Base-by-base conservation (phyloP, 1,140 invertebrate species). In the Drosophila grimshawi region DNA sequence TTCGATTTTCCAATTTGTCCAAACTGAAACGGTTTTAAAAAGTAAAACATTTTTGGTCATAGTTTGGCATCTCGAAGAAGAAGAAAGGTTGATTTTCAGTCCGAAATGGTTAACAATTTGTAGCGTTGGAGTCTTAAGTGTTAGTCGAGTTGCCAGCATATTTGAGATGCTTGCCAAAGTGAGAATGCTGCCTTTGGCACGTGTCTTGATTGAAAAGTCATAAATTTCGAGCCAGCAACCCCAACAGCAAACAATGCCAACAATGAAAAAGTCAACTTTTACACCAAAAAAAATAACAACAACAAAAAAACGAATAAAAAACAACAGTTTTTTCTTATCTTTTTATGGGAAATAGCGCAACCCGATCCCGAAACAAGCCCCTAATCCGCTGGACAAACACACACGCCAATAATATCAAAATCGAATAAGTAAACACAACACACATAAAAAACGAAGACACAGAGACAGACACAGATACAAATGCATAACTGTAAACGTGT, bases 351-450 rank as follows among this genome's bases (percentile, higher is more conserved):
- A 74, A 70, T 39, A 43, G 27, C 52, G 52, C 46, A 65, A 63
- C 11, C 39, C 57, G 52, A 74, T 43, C 45, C 57, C 32, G 39
- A 30, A 48, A 49, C 33, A 53, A 71, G 69, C 49, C 67, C 67
- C 62, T 79, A 77, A 88, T 66, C 68, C 79, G 62, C 39, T 60
- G 61, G 67, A 61, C 59, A 86, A 88, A 86, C 76, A 86, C 57
- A 63, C 76, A 78, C 74, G 81, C 81, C 81, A 85, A 85, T 81
- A 86, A 73, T 86, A 86, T 88, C 80, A 52, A 68, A 88, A 86
- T 82, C 82, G 83, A 74, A 77, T 83, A 80, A 74, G 82, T 73
- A 86, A 86, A 86, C 83, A 83, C 53, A 82, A 89, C 75, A 65
- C 72, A 78, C 75, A 81, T 70, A 82, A 79, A 80, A 45, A 60